Evolutionary conservation across 2,797 vertebrate species (phyloP), one percentile per base, ranked within the genome.

Genomic region (Anniella stebbinsi): DNA sequence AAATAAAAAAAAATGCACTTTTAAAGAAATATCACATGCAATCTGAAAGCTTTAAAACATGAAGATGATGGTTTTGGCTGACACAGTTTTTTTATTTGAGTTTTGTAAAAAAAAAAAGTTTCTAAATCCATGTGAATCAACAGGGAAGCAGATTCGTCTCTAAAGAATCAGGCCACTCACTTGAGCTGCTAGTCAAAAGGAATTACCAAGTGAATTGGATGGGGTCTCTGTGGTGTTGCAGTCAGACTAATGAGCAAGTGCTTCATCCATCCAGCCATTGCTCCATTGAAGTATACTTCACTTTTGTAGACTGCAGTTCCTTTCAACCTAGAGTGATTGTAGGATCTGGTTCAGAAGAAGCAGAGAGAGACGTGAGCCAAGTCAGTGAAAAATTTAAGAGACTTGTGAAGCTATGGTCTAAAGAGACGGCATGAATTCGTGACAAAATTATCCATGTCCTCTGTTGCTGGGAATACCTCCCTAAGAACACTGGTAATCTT

Each of bases 81-180:
- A 0, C 38, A 8, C 9, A 70, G 15, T 17, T 23, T 89, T 80
- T 91, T 78, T 87, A 73, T 75, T 81, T 51, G 73, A 80, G 21
- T 86, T 92, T 76, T 83, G 1, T 80, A 76, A 33, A 23, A 75
- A 75, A 41, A 75, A 7, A 41, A 10, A 17, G 41, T 87, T 80
- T 93, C 36, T 25, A 41, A 78, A 30, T 89, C 86, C 36, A 33
- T 21, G 18, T 87, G 85, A 92, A 91, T 87, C 25, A 89, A 93
- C 11, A 92, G 70, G 9, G 87, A 93, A 78, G 2, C 1, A 94
- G 86, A 38, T 9, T 76, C 90, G 23, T n/a, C 11, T 75, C 5
- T 89, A 90, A 54, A 70, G 69, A 90, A 92, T 84, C 13, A 82
- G 88, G 54, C 18, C 25, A 28, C 5, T 78, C 7, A 23, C 54